Evolutionary conservation across 2,113 vertebrate genomes (phyloP), one percentile per base, ranked within the genome.

Genomic region (Laticauda laticaudata): DNA sequence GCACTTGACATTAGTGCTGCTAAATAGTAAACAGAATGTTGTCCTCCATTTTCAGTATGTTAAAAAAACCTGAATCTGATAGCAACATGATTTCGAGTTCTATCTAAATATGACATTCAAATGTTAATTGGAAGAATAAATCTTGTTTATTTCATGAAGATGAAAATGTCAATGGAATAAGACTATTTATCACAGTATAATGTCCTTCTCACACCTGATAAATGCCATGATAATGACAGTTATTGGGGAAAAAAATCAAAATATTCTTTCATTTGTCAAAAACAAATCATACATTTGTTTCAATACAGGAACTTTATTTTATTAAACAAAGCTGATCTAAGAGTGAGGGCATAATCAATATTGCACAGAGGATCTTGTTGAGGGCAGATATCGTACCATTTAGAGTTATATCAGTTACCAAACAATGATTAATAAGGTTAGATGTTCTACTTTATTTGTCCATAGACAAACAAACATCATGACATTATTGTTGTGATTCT

Each of bases 121-220:
- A 97, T 98, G 97, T 97, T 98, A 97, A 97, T 98, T 97, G 96
- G 94, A 92, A 96, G 97, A 97, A 97, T 98, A 97, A 97, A 97
- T 98, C 97, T 96, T 97, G 93, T 97, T 97, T 96, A 94, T 97
- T 98, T 97, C 97, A 96, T 95, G 96, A 96, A 96, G 95, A 96
- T 95, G 95, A 95, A 97, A 97, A 97, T 97, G 97, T 97, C 97
- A 97, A 86, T 97, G 93, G 95, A 97, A 96, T 97, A 97, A 97
- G 97, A 97, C 95, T 96, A 93, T 96, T 97, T 97, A 95, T 98
- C 96, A 97, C 94, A 96, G 92, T 92, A 96, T 97, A 97, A 96
- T 97, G 94, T 95, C 97, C 96, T 95, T 95, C 95, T 97, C 96
- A 96, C 86, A 91, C 95, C 94, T 97, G 96, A 97, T 97, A 97